Evolutionary conservation across 2,797 vertebrate genomes (phyloP), one percentile per base, ranked within the genome.

Genomic region (Sebastes hubbsi): DNA sequence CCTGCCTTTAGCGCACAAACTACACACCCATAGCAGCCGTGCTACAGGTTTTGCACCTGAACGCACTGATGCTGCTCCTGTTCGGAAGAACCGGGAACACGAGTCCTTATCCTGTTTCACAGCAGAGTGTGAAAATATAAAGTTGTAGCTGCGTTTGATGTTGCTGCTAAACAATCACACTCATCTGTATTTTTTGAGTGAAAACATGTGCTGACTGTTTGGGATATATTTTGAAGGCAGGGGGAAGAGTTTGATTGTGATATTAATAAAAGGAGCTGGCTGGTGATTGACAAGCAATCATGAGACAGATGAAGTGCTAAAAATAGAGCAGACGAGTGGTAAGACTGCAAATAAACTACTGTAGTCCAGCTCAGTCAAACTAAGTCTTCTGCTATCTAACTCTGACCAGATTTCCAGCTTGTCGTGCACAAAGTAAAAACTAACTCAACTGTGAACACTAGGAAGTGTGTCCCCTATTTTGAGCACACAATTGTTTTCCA

Each of bases 401-500:
- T 34, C 73, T 36, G 42, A 80, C 63, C 70, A 74, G 34, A 67
- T 38, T 72, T 80, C 71, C 73, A 36, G 62, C 65, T 73, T 56
- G 56, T 54, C 30, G 11, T 68, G 77, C 72, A 87, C 22, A 72
- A 74, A 82, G 63, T 72, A 65, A 72, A 88, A 80, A 82, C 65
- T 78, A 87, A 89, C 84, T 83, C 29, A 25, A 69, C 81, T 77
- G 71, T 72, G 77, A 90, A 84, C 84, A 88, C 80, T 52, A 60
- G 83, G 77, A 84, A 86, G 82, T 63, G 78, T 86, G 87, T 90
- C 80, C 75, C 79, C 72, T 89, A 85, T 89, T 94, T 88, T 87
- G 75, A 89, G 81, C 88, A 78, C 88, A 83, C 88, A 92, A 94
- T 94, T 95, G 94, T 96, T 96, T 96, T 95, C 92, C 94, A 94